Evolutionary conservation across 2,797 vertebrate genomes (phyloP), one percentile per base, ranked within the genome.

Genomic region (Peromyscus melanophrys): DNA sequence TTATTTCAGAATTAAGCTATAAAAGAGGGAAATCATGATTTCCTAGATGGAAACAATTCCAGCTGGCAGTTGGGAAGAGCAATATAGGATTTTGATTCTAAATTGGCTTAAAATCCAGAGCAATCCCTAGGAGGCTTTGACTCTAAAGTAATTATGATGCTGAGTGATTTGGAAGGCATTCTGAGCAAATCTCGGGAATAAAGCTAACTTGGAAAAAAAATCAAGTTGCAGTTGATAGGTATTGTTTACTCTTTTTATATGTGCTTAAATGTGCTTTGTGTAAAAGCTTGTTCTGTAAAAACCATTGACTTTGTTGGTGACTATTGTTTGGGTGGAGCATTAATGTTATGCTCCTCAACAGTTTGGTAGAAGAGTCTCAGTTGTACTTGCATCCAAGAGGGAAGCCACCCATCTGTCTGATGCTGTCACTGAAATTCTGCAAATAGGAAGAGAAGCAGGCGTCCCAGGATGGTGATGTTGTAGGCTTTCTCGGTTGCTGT

Each of bases 1-100:
- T 90, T 94, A 95, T 97, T 96, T 97, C n/a, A 88, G 86, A 96
- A 97, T 96, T 93, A 95, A 94, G 73, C 93, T 94, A 73, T 73
- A 85, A 94, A 97, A 92, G 82, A 96, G 90, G 80, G 95, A 92
- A 92, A 88, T 96, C 76, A 85, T 34, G 57, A 85, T 96, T 97
- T 97, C 81, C 92, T 76, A 81, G 65, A 67, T 61, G 46, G 89
- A 93, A 87, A 61, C 61, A 92, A 49, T 65, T 77, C 84, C 76
- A 93, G 83, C 83, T 96, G 93, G 95, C 90, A 88, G 69, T 85
- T 95, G 84, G 80, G 89, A 94, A 95, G 97, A 93, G 80, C 75
- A 90, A 90, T 96, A 34, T 37, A 85, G 46, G n/a, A 73, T 96
- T 97, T 96, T 91, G 80, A 90, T 96, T 96, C 86, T 92, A 77